These are phyloP conservation scores for Ceyx melanurus DNA, from an alignment of 2,113 vertebrate species.

Conservation along the genomic window DNA sequence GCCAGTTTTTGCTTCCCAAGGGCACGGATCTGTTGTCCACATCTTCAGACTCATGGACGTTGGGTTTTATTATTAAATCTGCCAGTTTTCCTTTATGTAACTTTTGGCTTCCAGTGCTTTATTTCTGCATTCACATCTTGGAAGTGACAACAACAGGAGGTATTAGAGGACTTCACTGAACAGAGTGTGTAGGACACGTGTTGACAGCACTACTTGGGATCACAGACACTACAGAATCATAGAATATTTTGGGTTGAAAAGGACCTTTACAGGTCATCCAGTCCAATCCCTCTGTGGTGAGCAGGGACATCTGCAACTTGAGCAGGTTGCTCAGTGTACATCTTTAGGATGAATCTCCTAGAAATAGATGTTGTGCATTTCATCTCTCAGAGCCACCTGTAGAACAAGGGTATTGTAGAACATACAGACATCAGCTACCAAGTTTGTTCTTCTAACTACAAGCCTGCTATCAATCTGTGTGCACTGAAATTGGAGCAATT, in stretches of 20 bases:
- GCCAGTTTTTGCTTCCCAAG: background rate
- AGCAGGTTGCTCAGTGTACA: too few relatives aligned
- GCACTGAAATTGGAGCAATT: background rate
- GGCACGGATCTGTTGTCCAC: background rate
- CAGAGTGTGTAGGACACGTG: background rate
- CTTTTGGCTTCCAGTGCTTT: background rate
- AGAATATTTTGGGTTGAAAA: too few relatives aligned
- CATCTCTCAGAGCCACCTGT: background rate
- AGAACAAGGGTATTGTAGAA: background rate
- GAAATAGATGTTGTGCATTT: background rate
- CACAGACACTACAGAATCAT: background rate
- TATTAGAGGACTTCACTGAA: background rate
- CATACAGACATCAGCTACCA: background rate
- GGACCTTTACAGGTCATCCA: too few relatives aligned
- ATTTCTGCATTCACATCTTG: background rate
- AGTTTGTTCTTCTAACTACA: background rate
- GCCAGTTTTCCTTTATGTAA: background rate
- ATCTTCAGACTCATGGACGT: background rate
- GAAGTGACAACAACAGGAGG: background rate
- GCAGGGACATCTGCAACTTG: too few relatives aligned
- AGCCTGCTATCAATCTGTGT: background rate
- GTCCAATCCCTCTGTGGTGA: too few relatives aligned
- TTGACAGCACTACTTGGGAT: background rate
- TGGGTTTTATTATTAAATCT: background rate
- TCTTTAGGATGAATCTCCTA: background rate